Conservation (phyloP, 2,797 vertebrate genomes). For the Tapirus indicus region DNA sequence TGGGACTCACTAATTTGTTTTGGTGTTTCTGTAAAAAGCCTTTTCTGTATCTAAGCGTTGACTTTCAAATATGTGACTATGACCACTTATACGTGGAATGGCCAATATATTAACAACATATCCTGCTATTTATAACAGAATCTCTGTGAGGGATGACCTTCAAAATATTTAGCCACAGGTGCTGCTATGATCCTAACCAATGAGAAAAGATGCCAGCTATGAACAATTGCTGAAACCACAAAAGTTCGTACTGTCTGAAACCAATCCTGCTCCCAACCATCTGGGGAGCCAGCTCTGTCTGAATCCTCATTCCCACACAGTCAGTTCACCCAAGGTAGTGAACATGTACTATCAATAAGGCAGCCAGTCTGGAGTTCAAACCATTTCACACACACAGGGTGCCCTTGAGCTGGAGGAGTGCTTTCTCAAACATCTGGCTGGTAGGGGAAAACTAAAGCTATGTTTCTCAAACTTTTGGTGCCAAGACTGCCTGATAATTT, state of each 20-base stretch:
- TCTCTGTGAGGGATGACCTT: background rate
- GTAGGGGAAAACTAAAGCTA: background rate
- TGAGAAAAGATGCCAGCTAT: background rate
- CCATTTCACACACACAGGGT: background rate
- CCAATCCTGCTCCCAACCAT: background rate
- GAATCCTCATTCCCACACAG: background rate
- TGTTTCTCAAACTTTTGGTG: background rate
- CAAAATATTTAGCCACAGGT: background rate
- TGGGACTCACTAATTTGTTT: background rate
- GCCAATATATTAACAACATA: background rate
- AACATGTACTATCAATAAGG: background rate
- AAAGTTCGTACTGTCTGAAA: background rate
- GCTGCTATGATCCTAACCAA: background rate
- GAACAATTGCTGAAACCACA: background rate
- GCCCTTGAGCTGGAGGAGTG: background rate
- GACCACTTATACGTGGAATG: background rate
- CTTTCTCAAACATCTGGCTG: background rate
- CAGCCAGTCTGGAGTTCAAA: background rate
- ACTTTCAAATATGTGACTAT: background rate
- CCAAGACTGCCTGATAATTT: background rate
- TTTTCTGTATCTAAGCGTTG: background rate
- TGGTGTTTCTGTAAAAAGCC: background rate
- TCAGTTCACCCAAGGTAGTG: background rate
- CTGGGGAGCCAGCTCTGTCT: background rate
- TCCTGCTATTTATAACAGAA: background rate